phyloP scores from a whole-genome alignment of 2,888 invertebrate genomes.

The Drosophila atripex region DNA sequence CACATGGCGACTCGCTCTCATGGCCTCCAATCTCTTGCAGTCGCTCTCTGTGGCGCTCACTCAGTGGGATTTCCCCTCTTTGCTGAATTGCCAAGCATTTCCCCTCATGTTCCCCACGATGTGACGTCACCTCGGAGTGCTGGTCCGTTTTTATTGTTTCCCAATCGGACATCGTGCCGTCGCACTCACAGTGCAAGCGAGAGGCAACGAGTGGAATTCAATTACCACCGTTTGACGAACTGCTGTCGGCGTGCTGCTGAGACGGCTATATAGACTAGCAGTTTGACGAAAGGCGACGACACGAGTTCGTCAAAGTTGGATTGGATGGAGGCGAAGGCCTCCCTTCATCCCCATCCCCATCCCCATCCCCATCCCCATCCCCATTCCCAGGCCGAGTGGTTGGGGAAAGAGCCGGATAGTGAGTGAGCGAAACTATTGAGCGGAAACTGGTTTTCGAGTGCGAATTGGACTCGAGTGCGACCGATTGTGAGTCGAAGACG shows the following conservation, averaged over 20 bases:
- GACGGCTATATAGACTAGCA: slow-evolving; percentile 53
- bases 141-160: slow-evolving; percentile 58
- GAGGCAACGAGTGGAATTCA: slow-evolving; percentile 64
- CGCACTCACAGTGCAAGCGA: slow-evolving; percentile 53
- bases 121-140: slow-evolving; percentile 60
- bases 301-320: slow-evolving; percentile 77
- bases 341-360: neutral
- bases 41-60: slow-evolving; percentile 42
- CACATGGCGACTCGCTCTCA: neutral
- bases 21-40: slow-evolving; percentile 11
- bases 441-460: slow-evolving; percentile 34
- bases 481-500: slow-evolving; percentile 17
- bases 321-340: slow-evolving; percentile 59
- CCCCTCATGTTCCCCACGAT: slow-evolving; percentile 44
- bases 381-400: slow-evolving; percentile 54
- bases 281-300: slow-evolving; percentile 77
- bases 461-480: too few relatives aligned
- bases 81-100: slow-evolving; percentile 63
- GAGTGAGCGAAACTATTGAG: slow-evolving; percentile 49
- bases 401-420: slow-evolving; percentile 56
- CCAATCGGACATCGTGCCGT: slow-evolving; percentile 55
- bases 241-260: slow-evolving; percentile 77
- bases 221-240: slow-evolving; percentile 82
- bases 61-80: slow-evolving; percentile 58
- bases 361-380: too few relatives aligned